Evolutionary conservation across 2,888 invertebrate species (phyloP).

Genomic region (Keiferia lycopersicella): DNA sequence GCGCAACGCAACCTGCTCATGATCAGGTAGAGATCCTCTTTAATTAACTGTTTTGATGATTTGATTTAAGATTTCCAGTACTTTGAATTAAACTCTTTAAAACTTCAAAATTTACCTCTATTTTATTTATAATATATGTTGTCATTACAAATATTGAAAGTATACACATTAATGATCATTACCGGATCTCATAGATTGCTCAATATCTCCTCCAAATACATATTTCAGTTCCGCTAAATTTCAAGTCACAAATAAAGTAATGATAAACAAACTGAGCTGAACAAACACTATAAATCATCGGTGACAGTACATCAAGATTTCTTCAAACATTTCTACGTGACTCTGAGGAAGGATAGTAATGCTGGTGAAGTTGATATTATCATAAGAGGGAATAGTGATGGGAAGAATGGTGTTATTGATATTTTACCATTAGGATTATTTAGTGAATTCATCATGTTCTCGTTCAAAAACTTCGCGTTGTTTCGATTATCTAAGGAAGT

Average conservation of each 20-base stretch:
- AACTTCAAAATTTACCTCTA: no score
- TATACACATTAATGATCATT: not conserved
- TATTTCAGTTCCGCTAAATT: not conserved
- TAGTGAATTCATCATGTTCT: no score
- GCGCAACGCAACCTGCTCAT: constrained; percentile 40
- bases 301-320: constrained; percentile 41
- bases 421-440: no score
- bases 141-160: no score
- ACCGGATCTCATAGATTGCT: no score
- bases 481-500: not conserved
- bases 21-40: constrained; percentile 47
- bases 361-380: constrained; percentile 42
- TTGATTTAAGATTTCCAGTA: not conserved
- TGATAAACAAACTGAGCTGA: constrained; percentile 21
- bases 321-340: constrained; percentile 43
- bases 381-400: constrained; percentile 28
- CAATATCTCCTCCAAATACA: no score
- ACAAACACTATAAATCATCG: constrained; percentile 29
- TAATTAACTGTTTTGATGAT: constrained; percentile 42
- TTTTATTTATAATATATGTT: no score
- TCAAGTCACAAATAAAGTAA: not conserved
- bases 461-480: not conserved
- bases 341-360: constrained; percentile 39
- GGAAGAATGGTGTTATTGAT: not conserved
- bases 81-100: not conserved